phyloP scores from a whole-genome alignment of 2,888 invertebrate genomes.

The Philaethria dido region DNA sequence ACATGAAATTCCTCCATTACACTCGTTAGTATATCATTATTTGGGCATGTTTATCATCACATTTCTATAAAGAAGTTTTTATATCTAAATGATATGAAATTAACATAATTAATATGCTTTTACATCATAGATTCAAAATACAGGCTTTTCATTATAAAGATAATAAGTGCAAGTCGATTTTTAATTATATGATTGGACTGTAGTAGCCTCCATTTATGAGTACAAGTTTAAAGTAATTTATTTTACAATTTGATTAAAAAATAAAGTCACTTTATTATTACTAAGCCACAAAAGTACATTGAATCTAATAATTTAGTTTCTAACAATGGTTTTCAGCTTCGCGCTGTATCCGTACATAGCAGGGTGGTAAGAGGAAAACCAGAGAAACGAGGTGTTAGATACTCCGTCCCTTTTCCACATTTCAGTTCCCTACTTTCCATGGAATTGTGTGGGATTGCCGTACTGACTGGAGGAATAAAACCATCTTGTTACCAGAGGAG shows the following conservation, averaged over 20 bases:
- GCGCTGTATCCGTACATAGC: too few relatives aligned
- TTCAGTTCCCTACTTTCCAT: too few relatives aligned
- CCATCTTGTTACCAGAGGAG: too few relatives aligned
- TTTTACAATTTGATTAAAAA: not conserved
- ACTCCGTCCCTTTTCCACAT: too few relatives aligned
- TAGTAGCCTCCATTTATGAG: not conserved
- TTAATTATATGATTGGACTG: constrained; percentile 5
- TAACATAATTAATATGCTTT: constrained; percentile 11
- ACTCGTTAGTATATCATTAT: not conserved
- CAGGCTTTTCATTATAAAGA: constrained; percentile 8
- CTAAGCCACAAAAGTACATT: too few relatives aligned
- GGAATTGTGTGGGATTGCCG: too few relatives aligned
- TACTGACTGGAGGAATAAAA: too few relatives aligned
- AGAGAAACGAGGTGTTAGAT: too few relatives aligned
- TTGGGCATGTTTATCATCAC: not conserved
- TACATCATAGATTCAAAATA: not conserved
- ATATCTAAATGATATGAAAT: constrained; percentile 6
- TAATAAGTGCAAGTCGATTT: constrained; percentile 1
- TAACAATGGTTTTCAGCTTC: too few relatives aligned
- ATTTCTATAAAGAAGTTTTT: not conserved
- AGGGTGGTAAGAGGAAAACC: too few relatives aligned
- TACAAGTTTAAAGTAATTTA: not conserved
- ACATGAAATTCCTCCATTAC: not conserved
- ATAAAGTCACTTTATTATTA: too few relatives aligned
- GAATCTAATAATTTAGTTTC: too few relatives aligned